A percentile compares a stretch with the other conserved stretches of the same genome.
Evolutionary conservation across 2,113 vertebrate species (phyloP).

Genomic region (Rana temporaria): DNA sequence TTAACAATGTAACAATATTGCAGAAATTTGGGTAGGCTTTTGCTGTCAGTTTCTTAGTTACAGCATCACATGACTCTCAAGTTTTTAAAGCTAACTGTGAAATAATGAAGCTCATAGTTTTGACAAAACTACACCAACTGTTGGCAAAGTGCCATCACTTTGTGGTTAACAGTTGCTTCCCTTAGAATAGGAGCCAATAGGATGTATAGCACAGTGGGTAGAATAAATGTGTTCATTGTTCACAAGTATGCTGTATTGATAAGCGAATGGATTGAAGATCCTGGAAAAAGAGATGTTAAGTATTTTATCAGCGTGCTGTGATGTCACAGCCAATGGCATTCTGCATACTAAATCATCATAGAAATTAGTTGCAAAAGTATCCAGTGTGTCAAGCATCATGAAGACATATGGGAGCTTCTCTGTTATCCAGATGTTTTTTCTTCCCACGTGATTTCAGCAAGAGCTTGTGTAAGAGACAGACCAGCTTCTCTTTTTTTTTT

Average conservation of each 20-base stretch:
- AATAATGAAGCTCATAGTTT: too few species aligned
- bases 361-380: background rate
- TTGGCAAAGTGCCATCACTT: too few species aligned
- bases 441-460: background rate
- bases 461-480: constrained; percentile 36
- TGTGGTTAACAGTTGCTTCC: too few species aligned
- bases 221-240: constrained; percentile 3
- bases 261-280: background rate
- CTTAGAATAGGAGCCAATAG: too few species aligned
- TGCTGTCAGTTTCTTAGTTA: background rate
- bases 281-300: background rate
- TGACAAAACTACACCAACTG: too few species aligned
- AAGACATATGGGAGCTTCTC: background rate
- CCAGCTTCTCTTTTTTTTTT: constrained; percentile 53
- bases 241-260: background rate
- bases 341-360: background rate
- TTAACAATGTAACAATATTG: constrained; percentile 10
- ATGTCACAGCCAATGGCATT: background rate
- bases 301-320: background rate
- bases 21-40: background rate
- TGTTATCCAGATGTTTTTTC: background rate
- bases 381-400: background rate
- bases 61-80: too few species aligned
- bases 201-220: background rate
- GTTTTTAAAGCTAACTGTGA: too few species aligned